phyloP scores from a whole-genome alignment of 1,140 invertebrate species.

The Camponotus floridanus region DNA sequence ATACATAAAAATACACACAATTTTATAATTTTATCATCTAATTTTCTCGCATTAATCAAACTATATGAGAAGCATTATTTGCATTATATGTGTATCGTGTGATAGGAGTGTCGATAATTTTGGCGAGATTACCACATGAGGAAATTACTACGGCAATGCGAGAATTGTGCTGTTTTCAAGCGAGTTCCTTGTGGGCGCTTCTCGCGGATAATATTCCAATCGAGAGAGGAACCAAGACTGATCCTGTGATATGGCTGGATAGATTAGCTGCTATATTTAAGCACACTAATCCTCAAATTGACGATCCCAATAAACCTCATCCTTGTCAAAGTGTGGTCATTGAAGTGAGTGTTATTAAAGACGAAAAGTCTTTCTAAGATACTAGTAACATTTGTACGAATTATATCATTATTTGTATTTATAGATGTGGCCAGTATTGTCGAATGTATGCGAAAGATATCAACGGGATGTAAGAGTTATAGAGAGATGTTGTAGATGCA shows the following conservation, averaged over 20 bases:
- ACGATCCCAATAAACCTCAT: conserved; percentile 89
- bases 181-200: conserved; percentile 89
- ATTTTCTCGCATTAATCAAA: background rate
- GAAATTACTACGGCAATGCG: conserved; percentile 91
- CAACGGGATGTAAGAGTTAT: conserved; percentile 94
- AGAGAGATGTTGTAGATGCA: conserved; percentile 96
- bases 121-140: conserved; percentile 88
- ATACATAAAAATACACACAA: too few species aligned
- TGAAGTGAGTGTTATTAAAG: conserved; percentile 87
- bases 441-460: conserved; percentile 92
- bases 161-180: conserved; percentile 92
- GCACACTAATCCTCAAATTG: conserved; percentile 89
- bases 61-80: background rate
- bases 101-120: conserved; percentile 88
- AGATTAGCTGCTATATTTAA: conserved; percentile 96
- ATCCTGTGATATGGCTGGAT: conserved; percentile 98
- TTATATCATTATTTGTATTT: background rate
- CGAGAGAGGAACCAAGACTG: conserved; percentile 87
- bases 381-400: background rate
- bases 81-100: background rate
- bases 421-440: conserved; percentile 93
- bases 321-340: conserved; percentile 93
- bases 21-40: background rate
- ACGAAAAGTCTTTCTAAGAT: background rate
- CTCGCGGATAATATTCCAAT: conserved; percentile 85